phyloP scores from a whole-genome alignment of 2,888 invertebrate species.

The Priocnemis perturbator region DNA sequence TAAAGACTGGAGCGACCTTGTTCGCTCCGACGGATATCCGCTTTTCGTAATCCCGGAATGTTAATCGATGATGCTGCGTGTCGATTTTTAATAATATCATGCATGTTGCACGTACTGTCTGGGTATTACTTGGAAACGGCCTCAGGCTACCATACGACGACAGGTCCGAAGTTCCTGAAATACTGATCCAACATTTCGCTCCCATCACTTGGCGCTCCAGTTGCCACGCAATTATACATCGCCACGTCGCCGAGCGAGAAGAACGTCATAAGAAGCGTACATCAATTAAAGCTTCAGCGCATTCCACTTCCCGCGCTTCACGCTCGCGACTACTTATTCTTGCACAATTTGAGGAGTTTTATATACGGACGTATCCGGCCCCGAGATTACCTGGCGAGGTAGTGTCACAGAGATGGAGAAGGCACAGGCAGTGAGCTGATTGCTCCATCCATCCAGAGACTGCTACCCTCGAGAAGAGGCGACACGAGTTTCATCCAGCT shows the following conservation, averaged over 20 bases:
- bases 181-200: too few relatives aligned
- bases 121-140: too few relatives aligned
- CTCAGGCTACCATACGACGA: too few relatives aligned
- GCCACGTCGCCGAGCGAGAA: background rate
- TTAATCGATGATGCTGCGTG: conserved; percentile 30
- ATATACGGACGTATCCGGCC: conserved; percentile 18
- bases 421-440: conserved; percentile 30
- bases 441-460: conserved; percentile 37
- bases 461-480: conserved; percentile 28
- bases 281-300: conserved; percentile 7
- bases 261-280: background rate
- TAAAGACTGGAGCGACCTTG: conserved; percentile 24
- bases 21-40: conserved; percentile 36
- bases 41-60: conserved; percentile 32
- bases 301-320: background rate
- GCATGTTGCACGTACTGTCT: too few relatives aligned
- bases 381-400: conserved; percentile 21
- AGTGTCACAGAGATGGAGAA: conserved; percentile 1
- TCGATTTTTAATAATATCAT: conserved; percentile 1
- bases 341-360: conserved; percentile 31
- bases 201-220: too few relatives aligned
- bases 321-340: background rate
- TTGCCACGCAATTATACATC: too few relatives aligned
- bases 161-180: too few relatives aligned
- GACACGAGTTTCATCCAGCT: conserved; percentile 35